These are phyloP conservation scores for Bhutanitis thaidina DNA, from an alignment of 2,888 invertebrate genomes.

Conservation along the genomic window DNA sequence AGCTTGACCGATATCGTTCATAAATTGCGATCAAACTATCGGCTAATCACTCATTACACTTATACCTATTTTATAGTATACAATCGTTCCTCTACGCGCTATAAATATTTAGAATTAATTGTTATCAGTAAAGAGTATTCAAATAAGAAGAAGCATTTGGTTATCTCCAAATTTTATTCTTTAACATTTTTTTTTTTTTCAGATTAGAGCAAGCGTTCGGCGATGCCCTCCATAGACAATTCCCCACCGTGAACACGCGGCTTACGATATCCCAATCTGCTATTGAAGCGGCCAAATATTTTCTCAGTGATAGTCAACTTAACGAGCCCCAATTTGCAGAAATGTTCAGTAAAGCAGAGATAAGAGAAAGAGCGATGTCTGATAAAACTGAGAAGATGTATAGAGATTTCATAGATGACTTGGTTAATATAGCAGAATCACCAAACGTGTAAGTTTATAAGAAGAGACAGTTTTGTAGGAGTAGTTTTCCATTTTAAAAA, in stretches of 20 bases:
- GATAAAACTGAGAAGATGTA: conserved; percentile 73
- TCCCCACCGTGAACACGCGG: conserved; percentile 82
- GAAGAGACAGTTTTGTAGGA: too few relatives aligned
- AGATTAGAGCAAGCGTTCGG: conserved; percentile 79
- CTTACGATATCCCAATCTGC: conserved; percentile 75
- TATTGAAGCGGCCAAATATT: conserved; percentile 63
- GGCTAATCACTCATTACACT: too few relatives aligned
- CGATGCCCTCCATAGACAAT: conserved; percentile 78
- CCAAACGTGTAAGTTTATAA: conserved; percentile 56
- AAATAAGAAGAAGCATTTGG: too few relatives aligned
- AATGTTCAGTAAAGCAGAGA: conserved; percentile 44
- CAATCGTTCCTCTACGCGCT: too few relatives aligned
- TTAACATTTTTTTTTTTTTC: background rate
- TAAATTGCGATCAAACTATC: too few relatives aligned
- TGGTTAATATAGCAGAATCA: conserved; percentile 69
- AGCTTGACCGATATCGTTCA: too few relatives aligned
- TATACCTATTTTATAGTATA: too few relatives aligned
- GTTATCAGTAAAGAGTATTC: too few relatives aligned
- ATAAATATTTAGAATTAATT: too few relatives aligned
- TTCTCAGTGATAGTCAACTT: conserved; percentile 62
- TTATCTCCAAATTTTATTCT: background rate
- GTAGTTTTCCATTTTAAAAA: too few relatives aligned
- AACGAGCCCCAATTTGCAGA: conserved; percentile 40
- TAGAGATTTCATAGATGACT: conserved; percentile 73
- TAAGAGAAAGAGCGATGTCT: conserved; percentile 55